phyloP scores from a whole-genome alignment of 2,888 invertebrate genomes.

The Drosophila anomelani region DNA sequence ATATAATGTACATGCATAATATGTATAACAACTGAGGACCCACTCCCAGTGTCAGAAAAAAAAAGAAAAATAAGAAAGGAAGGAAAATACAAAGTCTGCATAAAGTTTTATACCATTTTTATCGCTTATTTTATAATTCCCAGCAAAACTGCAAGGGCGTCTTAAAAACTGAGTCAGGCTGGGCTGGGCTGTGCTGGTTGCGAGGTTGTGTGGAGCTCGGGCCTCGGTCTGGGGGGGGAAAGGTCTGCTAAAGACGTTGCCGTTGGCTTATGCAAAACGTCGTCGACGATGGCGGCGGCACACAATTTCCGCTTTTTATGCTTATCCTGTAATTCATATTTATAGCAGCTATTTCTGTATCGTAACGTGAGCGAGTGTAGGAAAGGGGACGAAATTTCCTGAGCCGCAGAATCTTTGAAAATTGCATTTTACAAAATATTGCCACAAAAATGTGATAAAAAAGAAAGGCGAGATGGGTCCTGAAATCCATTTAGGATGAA shows the following conservation, averaged over 20 bases:
- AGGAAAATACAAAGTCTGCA: slow-evolving; percentile 57
- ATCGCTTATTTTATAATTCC: slow-evolving; percentile 80
- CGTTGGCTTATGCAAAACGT: slow-evolving; percentile 72
- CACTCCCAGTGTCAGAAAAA: slow-evolving; percentile 15
- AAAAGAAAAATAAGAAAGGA: slow-evolving; percentile 3
- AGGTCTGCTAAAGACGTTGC: slow-evolving; percentile 39
- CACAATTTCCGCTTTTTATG: slow-evolving; percentile 84
- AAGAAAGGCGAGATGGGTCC: slow-evolving; percentile 5
- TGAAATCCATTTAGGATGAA: slow-evolving; percentile 76
- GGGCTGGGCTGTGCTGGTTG: slow-evolving; percentile 34
- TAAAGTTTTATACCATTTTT: slow-evolving; percentile 79
- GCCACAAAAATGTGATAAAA: slow-evolving; percentile 20
- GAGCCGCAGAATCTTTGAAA: slow-evolving; percentile 67
- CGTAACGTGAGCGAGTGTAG: slow-evolving; percentile 45
- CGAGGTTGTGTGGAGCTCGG: slow-evolving; percentile 1
- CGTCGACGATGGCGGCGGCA: slow-evolving; percentile 61
- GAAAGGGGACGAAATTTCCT: slow-evolving; percentile 52
- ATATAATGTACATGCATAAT: slow-evolving; percentile 69
- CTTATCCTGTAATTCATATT: slow-evolving; percentile 84
- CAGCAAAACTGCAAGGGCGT: slow-evolving; percentile 74
- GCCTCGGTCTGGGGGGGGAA: not conserved
- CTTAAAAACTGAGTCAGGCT: slow-evolving; percentile 54
- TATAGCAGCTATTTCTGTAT: slow-evolving; percentile 78
- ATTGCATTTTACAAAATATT: slow-evolving; percentile 66
- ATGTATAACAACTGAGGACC: slow-evolving; percentile 44